Percentiles rank a stretch among this genome's conserved stretches.
These are phyloP conservation scores for Actinemys pallida DNA, from an alignment of 2,113 vertebrate genomes.

Conservation along the genomic window DNA sequence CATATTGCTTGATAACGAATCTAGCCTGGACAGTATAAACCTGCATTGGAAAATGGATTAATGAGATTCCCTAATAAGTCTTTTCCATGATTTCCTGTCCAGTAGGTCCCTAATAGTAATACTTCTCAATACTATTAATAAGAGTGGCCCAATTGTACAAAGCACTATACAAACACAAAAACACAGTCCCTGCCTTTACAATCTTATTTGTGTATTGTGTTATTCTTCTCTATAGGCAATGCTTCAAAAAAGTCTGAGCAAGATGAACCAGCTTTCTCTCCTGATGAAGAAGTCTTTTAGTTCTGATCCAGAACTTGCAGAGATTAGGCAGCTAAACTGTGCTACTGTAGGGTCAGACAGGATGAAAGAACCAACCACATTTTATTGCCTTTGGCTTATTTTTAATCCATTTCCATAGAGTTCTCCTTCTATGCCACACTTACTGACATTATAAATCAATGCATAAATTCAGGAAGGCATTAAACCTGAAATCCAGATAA, in stretches of 20 bases:
- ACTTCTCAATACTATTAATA: background rate
- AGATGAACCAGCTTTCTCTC: background rate
- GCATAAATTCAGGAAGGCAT: background rate
- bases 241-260: background rate
- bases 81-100: background rate
- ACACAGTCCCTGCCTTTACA: background rate
- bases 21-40: background rate
- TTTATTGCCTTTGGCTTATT: background rate
- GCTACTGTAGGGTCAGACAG: background rate
- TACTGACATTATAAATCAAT: background rate
- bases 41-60: background rate
- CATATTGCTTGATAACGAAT: background rate
- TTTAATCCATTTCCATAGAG: background rate
- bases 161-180: background rate
- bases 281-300: background rate
- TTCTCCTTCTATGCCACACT: background rate
- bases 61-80: background rate
- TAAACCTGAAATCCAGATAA: background rate
- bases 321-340: background rate
- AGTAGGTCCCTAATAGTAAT: background rate
- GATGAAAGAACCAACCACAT: background rate
- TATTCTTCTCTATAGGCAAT: background rate
- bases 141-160: fast-evolving
- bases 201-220: background rate
- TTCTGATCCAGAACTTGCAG: background rate